A percentile compares a stretch with the other conserved stretches of the same genome.
Conservation (phyloP, 2,113 vertebrate genomes). For the Pluvianellus socialis region DNA sequence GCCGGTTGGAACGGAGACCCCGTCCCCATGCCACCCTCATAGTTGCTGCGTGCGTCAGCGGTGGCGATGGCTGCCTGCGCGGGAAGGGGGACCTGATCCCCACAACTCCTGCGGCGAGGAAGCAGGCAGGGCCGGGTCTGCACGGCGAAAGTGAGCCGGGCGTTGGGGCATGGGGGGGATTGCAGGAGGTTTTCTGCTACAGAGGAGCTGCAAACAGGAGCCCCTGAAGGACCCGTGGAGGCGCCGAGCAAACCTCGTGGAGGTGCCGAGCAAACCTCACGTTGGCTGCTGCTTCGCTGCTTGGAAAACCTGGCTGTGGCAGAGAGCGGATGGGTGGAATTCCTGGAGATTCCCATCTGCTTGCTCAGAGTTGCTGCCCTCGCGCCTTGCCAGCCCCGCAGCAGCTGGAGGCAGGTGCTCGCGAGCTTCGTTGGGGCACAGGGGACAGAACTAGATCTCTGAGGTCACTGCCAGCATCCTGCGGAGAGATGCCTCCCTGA, state of each 20-base stretch:
- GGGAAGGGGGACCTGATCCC: rapidly evolving
- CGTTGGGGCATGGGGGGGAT: neutral
- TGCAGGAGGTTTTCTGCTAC: neutral
- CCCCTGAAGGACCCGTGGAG: neutral
- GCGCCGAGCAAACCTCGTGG: neutral
- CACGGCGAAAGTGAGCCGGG: rapidly evolving
- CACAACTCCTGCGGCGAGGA: neutral
- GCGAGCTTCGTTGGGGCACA: rapidly evolving
- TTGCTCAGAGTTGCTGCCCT: neutral
- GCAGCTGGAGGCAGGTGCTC: neutral
- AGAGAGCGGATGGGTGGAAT: neutral
- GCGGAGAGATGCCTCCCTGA: neutral
- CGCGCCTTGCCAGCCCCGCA: neutral
- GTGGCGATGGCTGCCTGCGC: neutral
- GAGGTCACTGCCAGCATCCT: neutral
- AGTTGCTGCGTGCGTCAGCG: neutral
- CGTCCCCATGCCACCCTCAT: neutral
- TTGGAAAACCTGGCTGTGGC: neutral
- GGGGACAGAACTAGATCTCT: neutral
- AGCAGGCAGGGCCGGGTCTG: neutral
- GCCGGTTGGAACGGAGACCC: neutral
- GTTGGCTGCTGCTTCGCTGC: neutral
- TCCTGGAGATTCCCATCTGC: neutral
- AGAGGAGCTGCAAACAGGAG: neutral
- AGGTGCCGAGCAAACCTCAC: neutral